Evolutionary conservation across 2,888 invertebrate species (phyloP).

Genomic region (Loripinus fragilis): DNA sequence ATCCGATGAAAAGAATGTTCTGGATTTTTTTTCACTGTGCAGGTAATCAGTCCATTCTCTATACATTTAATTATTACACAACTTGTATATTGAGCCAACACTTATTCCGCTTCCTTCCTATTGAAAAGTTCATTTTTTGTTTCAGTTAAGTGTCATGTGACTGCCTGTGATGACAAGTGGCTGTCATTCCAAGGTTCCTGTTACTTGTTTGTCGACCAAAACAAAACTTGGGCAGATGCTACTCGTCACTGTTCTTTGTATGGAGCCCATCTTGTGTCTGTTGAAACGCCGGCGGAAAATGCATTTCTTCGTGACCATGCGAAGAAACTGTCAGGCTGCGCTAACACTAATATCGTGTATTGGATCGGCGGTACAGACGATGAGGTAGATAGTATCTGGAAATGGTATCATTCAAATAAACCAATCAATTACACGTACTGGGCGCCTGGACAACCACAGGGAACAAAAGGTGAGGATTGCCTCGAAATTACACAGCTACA

Average conservation of each 20-base stretch:
- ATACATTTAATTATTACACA: no score
- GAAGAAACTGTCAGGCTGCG: neutral
- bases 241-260: neutral
- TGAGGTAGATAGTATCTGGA: neutral
- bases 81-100: no score
- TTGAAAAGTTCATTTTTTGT: no score
- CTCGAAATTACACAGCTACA: neutral
- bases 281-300: neutral
- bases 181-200: neutral
- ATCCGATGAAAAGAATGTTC: no score
- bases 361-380: conserved; percentile 1
- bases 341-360: neutral
- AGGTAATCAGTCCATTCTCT: no score
- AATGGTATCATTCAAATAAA: neutral
- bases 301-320: neutral
- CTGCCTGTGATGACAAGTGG: neutral
- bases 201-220: neutral
- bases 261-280: neutral
- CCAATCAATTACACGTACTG: neutral
- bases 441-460: neutral
- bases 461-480: neutral
- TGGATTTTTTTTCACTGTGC: no score
- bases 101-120: no score
- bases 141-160: neutral
- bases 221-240: neutral